Conservation (phyloP, 2,113 vertebrate genomes). For the Engraulis encrasicolus region DNA sequence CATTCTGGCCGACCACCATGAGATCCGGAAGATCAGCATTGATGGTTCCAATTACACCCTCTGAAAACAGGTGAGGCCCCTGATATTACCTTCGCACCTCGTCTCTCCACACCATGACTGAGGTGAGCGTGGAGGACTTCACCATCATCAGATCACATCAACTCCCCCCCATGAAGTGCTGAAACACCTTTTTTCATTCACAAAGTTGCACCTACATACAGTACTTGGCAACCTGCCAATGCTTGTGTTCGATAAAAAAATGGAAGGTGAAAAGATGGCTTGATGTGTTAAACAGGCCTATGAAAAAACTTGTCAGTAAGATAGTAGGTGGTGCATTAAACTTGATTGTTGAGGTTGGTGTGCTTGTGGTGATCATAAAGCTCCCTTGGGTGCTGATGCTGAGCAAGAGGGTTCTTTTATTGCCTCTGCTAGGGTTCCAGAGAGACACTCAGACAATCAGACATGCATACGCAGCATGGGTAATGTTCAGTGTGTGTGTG, state of each 20-base stretch:
- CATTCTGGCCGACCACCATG: slow-evolving; percentile 89
- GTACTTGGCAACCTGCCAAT: background rate
- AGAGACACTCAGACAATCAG: no score
- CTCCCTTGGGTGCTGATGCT: no score
- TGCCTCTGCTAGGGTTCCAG: no score
- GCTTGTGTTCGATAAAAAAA: no score
- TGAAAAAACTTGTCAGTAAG: no score
- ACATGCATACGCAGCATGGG: no score
- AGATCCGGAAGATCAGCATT: slow-evolving; percentile 88
- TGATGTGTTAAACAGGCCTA: background rate
- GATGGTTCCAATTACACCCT: slow-evolving; percentile 89
- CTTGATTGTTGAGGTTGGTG: no score
- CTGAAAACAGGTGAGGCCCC: slow-evolving; percentile 83
- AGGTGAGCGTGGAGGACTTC: background rate
- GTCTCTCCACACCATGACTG: background rate
- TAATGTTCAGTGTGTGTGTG: no score
- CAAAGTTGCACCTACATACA: background rate
- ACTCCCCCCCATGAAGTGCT: background rate
- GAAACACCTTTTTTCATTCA: background rate
- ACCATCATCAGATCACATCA: background rate
- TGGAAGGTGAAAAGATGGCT: background rate
- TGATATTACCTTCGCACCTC: no score
- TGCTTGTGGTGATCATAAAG: no score
- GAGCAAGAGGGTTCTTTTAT: no score
- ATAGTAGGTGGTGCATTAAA: no score